Percentiles rank a stretch among this genome's conserved stretches.
Conservation (phyloP, 1,140 invertebrate genomes). For the Elymnias hypermnestra region DNA sequence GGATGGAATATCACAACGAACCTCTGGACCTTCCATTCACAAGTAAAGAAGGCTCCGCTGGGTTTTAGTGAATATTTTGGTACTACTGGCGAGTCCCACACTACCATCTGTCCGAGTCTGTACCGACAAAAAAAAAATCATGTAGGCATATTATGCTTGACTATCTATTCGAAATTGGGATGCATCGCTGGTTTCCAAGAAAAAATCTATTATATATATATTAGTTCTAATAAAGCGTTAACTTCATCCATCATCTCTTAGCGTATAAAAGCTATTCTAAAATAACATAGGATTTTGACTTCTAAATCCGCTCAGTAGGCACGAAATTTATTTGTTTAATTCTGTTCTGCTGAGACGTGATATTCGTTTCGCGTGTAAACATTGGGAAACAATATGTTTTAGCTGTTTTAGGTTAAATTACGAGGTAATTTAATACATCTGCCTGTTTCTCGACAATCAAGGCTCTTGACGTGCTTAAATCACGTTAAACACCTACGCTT, state of each 20-base stretch:
- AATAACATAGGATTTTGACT: neutral
- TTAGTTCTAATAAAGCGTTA: no score
- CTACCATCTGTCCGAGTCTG: no score
- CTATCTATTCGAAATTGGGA: no score
- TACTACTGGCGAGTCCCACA: no score
- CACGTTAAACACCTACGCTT: constrained; percentile 20
- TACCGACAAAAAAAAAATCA: no score
- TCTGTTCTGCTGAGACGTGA: neutral
- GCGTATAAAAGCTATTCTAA: neutral
- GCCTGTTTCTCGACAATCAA: constrained; percentile 5
- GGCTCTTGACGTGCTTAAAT: constrained; percentile 13
- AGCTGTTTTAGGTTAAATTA: constrained; percentile 13
- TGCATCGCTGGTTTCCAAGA: no score
- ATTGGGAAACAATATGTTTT: constrained; percentile 17
- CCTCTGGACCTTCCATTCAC: no score
- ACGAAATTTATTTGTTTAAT: neutral
- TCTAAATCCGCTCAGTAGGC: neutral
- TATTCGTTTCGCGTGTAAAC: neutral
- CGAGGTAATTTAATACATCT: constrained; percentile 14
- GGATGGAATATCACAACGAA: no score
- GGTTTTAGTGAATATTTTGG: no score
- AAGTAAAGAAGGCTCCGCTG: no score
- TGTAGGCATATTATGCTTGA: no score
- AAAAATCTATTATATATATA: no score
- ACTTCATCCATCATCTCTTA: neutral